These are phyloP conservation scores for Scaptodrosophila lebanonensis DNA, from an alignment of 1,140 invertebrate species.

Conservation along the genomic window DNA sequence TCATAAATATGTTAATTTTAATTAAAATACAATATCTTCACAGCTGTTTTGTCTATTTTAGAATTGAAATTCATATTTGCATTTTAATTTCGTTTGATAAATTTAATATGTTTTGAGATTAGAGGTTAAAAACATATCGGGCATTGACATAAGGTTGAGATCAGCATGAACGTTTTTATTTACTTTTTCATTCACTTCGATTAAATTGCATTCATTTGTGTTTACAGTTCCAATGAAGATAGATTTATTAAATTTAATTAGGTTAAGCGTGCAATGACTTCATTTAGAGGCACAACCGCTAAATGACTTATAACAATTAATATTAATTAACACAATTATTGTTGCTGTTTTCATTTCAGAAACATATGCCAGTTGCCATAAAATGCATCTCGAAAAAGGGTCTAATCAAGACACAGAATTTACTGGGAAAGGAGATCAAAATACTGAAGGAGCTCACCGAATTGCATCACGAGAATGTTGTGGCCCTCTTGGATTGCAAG, in stretches of 20 bases:
- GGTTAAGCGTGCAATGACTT: constrained; percentile 42
- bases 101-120: too few species aligned
- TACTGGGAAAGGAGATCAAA: constrained; percentile 98
- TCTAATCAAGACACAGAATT: constrained; percentile 96
- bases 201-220: constrained; percentile 23
- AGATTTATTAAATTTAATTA: constrained; percentile 28
- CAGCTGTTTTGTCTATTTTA: too few species aligned
- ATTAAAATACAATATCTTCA: too few species aligned
- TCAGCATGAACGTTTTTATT: too few species aligned
- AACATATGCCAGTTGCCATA: constrained; percentile 92
- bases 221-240: too few species aligned
- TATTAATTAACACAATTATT: constrained; percentile 40
- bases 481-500: constrained; percentile 97
- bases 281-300: background rate
- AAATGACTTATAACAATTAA: constrained; percentile 28
- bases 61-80: too few species aligned
- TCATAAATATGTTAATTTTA: too few species aligned
- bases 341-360: constrained; percentile 81
- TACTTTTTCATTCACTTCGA: background rate
- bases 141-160: too few species aligned
- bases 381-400: constrained; percentile 99
- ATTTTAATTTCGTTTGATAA: too few species aligned
- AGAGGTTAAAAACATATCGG: too few species aligned
- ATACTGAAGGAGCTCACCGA: constrained; percentile 98
- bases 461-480: constrained; percentile 98